Evolutionary conservation across 2,797 vertebrate genomes (phyloP).

Genomic region (Hydrolagus colliei): DNA sequence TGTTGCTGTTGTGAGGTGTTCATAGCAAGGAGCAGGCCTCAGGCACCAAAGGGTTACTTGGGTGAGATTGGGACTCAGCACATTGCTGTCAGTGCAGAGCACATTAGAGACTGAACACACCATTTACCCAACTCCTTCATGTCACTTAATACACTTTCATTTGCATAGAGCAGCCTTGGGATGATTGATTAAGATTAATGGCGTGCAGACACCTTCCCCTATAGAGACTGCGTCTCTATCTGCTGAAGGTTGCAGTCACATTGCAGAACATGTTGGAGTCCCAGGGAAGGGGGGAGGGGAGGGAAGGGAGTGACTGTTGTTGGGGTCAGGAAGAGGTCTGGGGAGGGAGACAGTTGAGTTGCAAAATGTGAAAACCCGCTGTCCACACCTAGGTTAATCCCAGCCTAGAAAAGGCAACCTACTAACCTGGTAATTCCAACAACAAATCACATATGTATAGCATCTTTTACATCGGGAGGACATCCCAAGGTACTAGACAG

Average conservation of each 20-base stretch:
- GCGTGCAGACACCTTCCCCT: constrained; percentile 21
- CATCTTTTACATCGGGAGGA: not conserved
- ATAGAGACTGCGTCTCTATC: not conserved
- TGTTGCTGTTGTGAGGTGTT: not conserved
- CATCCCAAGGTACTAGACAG: not conserved
- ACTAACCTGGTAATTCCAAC: too few species aligned
- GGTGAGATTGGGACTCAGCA: not conserved
- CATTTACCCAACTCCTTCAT: not conserved
- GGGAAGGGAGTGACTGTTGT: too few species aligned
- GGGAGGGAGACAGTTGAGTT: not conserved
- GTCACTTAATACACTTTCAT: constrained; percentile 51
- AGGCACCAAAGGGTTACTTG: not conserved
- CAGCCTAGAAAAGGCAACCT: too few species aligned
- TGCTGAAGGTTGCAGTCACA: constrained; percentile 20
- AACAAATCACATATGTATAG: not conserved
- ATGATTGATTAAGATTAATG: constrained; percentile 96
- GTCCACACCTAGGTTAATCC: not conserved
- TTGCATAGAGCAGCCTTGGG: constrained; percentile 79
- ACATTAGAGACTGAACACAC: constrained; percentile 18
- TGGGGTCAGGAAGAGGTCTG: too few species aligned
- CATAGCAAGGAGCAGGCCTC: not conserved
- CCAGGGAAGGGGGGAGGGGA: not conserved
- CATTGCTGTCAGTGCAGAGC: not conserved
- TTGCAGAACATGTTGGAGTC: not conserved
- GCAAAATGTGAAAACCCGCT: not conserved